Base-by-base conservation (phyloP, 2,888 invertebrate genomes). In the Slavum lentiscoides region DNA sequence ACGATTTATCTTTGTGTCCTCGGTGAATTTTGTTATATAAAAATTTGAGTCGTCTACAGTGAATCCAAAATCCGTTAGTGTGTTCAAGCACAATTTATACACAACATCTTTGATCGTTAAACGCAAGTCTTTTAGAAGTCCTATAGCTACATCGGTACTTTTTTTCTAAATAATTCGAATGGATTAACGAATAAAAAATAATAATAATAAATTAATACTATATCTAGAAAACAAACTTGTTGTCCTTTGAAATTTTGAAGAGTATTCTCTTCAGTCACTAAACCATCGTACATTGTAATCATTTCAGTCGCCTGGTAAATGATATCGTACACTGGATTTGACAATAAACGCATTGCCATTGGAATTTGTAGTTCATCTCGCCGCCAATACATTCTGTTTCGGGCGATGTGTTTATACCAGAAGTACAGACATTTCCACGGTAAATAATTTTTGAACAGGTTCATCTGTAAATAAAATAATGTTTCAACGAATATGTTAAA, bases 381-480 rank as follows among this genome's bases (percentile, higher is more conserved):
- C 4, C 39, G 23, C 23, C 55, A 55, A 58, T 70, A 8, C 23
- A 23, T 64, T 8, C 64, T 70, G 4, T 64, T 55, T 19, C 55
- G 37, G 13, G 62, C 55, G 19, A 80, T 70, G 7, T 64, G n/a
- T 70, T 80, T 80, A 15, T 64, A 69, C 77, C 77, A 80, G 6
- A 80, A 62, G 64, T 62, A 13, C 11, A 70, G n/a, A 39, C 77
- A 80, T 62, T 80, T 80, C 17, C 37, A 39, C 19, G 21, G 21
- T 64, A 55, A 49, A 70, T 39, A 80, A 11, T 64, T 70, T 69
- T 55, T 64, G 37, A 80, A 80, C 5, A 66, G 13, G 17, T 9
- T 17, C 39, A 75, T 13, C 75, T 75, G 58, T 58, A 2, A 58
- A 67, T 8, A 58, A 43, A 53, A 67, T 9, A 61, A 21, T 11